Base-by-base conservation (phyloP, 2,797 vertebrate species). In the Gadopsis marmoratus region DNA sequence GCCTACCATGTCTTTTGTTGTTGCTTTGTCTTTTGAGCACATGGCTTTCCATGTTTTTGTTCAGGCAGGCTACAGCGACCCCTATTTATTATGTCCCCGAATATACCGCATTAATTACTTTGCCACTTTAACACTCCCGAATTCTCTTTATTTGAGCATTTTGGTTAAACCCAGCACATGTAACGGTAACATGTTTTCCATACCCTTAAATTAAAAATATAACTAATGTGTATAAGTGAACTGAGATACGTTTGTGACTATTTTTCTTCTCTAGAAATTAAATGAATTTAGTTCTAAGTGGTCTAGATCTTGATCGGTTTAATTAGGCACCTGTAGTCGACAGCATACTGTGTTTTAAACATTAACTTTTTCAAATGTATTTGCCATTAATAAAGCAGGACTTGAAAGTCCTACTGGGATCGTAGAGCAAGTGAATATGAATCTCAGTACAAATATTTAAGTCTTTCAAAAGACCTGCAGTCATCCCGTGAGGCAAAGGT, bases 11-110 rank as follows among this genome's bases (percentile, higher is more conserved):
- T 93, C 95, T 96, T 97, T 97, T 98, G 98, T 98, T 98, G 95
- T 97, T 97, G 97, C 97, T 98, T 98, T 99, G 98, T 98, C 96
- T 97, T 90, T 89, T 88, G 97, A 97, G 97, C 98, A 98, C 98
- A 97, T 99, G 98, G 98, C 96, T 95, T 90, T 93, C 92, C 93
- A 88, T 93, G 94, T 94, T 95, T 93, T 94, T 96, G 95, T 97
- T 96, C 96, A 96, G 95, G 95, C 89, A 73, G 45, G 71, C 79
- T 92, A 93, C 95, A 97, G 96, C 91, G 93, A 91, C 89, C 92
- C 88, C 91, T 92, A 65, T 91, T 89, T 79, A 80, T 82, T 39
- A 21, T 67, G 53, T 17, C 23, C 26, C 23, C 21, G 35, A 47
- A 14, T 23, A 41, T 60, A 64, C 31, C 3, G 21, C 47, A 29